Conservation (phyloP, 2,113 vertebrate genomes). For the Chloropsis cyanopogon region DNA sequence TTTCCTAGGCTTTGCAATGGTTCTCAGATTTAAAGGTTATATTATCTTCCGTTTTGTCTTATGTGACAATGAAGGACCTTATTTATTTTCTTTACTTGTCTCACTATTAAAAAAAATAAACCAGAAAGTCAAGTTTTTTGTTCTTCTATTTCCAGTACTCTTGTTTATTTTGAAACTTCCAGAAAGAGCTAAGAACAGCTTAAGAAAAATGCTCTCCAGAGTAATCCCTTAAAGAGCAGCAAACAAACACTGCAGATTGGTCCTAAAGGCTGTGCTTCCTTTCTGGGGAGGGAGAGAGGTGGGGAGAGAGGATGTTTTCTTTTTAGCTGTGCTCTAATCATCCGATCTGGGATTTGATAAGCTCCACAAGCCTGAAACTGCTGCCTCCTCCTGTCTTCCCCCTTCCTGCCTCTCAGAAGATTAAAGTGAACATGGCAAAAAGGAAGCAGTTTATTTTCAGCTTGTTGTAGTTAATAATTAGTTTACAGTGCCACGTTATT, state of each 20-base stretch:
- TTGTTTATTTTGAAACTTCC: conserved; percentile 39
- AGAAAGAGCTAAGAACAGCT: conserved; percentile 29
- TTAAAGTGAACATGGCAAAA: conserved; percentile 19
- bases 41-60: background rate
- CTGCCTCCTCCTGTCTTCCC: conserved; percentile 22
- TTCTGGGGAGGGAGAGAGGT: conserved; percentile 14
- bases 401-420: conserved; percentile 31
- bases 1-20: background rate
- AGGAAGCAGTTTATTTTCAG: conserved; percentile 50
- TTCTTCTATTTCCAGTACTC: background rate
- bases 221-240: conserved; percentile 40
- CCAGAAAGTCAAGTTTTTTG: background rate
- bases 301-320: conserved; percentile 51
- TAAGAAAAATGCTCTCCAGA: conserved; percentile 38
- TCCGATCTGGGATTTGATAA: conserved; percentile 54
- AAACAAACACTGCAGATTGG: conserved; percentile 1
- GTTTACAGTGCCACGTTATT: background rate
- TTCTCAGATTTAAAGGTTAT: background rate
- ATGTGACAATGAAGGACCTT: background rate
- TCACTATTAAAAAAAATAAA: background rate
- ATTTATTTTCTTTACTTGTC: background rate
- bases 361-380: conserved; percentile 3
- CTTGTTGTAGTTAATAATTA: conserved; percentile 5
- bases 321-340: conserved; percentile 19
- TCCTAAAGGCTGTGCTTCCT: conserved; percentile 34